Base-by-base conservation (phyloP, 2,113 vertebrate species). In the Myodes glareolus region DNA sequence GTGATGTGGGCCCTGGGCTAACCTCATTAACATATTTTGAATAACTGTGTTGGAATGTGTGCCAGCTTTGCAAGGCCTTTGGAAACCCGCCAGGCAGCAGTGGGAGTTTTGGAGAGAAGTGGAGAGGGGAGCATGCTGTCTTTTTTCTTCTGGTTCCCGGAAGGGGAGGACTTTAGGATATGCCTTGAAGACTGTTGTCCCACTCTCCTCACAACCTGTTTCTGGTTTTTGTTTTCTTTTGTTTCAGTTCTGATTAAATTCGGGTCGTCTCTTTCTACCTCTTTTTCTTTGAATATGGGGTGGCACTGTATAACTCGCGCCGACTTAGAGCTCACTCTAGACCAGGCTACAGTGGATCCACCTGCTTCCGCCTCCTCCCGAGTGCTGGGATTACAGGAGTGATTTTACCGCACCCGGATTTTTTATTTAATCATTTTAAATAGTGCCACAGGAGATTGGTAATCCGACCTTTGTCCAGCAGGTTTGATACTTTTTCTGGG, bases 21-120 rank as follows among this genome's bases (percentile, higher is more conserved):
- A 85, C 77, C 95, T 96, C 42, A 97, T 97, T 97, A 97, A 47
- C 97, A 98, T 97, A 93, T 85, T 95, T 92, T 93, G 95, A 97
- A 97, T 95, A 97, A 96, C 94, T 87, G n/a, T 88, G 63, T 96
- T 92, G 92, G 97, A 93, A 80, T 75, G 50, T 65, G 70, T 94
- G 97, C 95, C 97, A 96, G 70, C 76, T 47, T 23, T 96, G 65
- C 72, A 17, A 55, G 86, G 88, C 85, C 1, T 45, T 82, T 91
- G 97, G 88, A 95, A 19, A 39, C 65, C 70, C 39, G 77, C 94
- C 81, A 76, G 17, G 12, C 19, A 88, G 86, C 96, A 50, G 17
- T 91, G 92, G 96, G 92, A 76, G 88, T 90, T 96, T 94, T 90
- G 95, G 84, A 88, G 78, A 77, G 33, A 75, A 88, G 11, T 63